Evolutionary conservation across 1,140 invertebrate genomes (phyloP).

Genomic region (Penaeus japonicus): DNA sequence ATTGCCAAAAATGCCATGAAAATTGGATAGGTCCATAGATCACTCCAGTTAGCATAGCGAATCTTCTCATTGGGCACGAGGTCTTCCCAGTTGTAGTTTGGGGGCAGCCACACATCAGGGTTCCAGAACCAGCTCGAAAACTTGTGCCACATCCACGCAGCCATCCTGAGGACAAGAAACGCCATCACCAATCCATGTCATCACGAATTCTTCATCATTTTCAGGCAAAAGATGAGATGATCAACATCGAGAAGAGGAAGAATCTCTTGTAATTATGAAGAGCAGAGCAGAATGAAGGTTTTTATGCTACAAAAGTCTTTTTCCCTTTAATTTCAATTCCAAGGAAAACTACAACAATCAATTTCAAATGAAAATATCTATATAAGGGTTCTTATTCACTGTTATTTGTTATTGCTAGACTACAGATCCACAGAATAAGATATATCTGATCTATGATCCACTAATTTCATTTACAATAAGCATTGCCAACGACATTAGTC

Average conservation of each 20-base stretch:
- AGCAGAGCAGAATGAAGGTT: no score
- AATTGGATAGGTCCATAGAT: constrained; percentile 69
- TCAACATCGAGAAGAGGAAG: neutral
- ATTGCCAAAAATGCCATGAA: constrained; percentile 53
- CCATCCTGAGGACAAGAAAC: constrained; percentile 52
- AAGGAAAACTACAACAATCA: no score
- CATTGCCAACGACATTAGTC: no score
- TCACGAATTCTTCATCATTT: neutral
- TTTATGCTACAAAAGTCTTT: no score
- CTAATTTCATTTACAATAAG: no score
- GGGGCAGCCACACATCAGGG: constrained; percentile 63
- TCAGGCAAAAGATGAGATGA: neutral
- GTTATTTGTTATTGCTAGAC: no score
- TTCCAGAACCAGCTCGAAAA: constrained; percentile 59
- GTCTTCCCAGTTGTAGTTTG: constrained; percentile 88
- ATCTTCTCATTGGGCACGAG: constrained; percentile 79
- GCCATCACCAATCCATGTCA: constrained; percentile 43
- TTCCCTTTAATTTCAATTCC: no score
- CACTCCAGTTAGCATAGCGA: constrained; percentile 81
- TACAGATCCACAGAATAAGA: no score
- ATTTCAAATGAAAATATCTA: no score
- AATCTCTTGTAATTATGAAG: neutral
- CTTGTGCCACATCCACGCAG: constrained; percentile 55
- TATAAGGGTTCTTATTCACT: no score
- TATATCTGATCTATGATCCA: no score